phyloP scores from a whole-genome alignment of 2,113 vertebrate genomes.

The Opisthocomus hoazin region DNA sequence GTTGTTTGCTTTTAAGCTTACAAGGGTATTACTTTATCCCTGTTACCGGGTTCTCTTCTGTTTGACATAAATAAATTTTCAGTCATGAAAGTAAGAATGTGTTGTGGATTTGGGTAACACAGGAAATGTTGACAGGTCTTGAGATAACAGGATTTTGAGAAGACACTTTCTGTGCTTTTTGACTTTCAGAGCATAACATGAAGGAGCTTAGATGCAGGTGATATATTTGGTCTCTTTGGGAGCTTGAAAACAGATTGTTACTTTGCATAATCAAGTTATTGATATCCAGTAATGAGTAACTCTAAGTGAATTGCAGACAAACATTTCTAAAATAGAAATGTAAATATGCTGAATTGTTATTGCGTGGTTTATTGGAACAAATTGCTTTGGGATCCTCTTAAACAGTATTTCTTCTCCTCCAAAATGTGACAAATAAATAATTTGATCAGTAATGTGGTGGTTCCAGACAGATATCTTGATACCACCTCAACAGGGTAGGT shows the following conservation, averaged over 20 bases:
- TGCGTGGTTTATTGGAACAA: not conserved
- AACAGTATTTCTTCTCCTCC: not conserved
- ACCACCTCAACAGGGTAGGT: not conserved
- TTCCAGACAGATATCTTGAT: not conserved
- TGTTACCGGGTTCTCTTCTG: not conserved
- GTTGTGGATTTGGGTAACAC: not conserved
- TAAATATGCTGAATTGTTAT: not conserved
- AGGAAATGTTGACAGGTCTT: not conserved
- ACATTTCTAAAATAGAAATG: not conserved
- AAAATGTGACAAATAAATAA: not conserved
- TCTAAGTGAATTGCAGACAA: not conserved
- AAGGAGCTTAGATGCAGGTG: not conserved
- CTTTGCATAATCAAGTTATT: constrained; percentile 37
- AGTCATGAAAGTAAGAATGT: not conserved
- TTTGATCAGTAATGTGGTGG: not conserved
- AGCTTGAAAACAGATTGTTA: constrained; percentile 26
- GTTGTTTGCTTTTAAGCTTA: not conserved
- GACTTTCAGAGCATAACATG: not conserved
- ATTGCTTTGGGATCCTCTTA: not conserved
- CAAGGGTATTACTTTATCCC: not conserved
- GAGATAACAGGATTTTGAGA: not conserved
- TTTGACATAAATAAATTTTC: not conserved
- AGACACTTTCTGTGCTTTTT: not conserved
- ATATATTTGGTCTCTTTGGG: not conserved
- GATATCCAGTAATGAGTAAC: constrained; percentile 1